Percentiles rank a stretch among this genome's conserved stretches.
phyloP scores from a whole-genome alignment of 2,113 vertebrate species.

The Garra rufa region DNA sequence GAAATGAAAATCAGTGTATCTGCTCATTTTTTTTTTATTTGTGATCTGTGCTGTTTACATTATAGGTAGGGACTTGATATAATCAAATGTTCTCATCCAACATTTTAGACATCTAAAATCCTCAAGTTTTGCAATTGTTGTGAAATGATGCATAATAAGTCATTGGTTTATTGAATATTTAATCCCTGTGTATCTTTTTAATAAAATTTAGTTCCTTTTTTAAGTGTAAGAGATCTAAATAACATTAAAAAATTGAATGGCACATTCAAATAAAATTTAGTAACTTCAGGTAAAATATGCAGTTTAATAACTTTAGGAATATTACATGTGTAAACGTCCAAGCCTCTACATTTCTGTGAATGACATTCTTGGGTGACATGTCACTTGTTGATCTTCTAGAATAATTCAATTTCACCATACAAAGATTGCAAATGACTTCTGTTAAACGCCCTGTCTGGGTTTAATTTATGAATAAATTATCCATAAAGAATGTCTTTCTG shows the following conservation, averaged over 20 bases:
- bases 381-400: not conserved
- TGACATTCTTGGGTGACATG: not conserved
- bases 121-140: not conserved
- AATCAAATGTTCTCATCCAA: too few species aligned
- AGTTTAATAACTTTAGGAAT: not conserved
- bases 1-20: not conserved
- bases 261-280: not conserved
- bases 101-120: not conserved
- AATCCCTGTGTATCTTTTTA: not conserved
- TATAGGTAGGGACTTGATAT: not conserved
- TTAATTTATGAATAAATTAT: constrained; percentile 14
- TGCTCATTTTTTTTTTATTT: not conserved
- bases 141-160: not conserved
- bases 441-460: not conserved
- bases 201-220: not conserved
- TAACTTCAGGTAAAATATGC: not conserved
- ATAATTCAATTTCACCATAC: constrained; percentile 1
- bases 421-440: not conserved
- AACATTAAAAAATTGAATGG: not conserved
- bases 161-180: not conserved
- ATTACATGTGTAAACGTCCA: not conserved
- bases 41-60: not conserved
- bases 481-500: not conserved
- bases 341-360: not conserved
- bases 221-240: not conserved